Evolutionary conservation across 1,140 invertebrate genomes (phyloP), one percentile per base, ranked within the genome.

Genomic region (Physella acuta): DNA sequence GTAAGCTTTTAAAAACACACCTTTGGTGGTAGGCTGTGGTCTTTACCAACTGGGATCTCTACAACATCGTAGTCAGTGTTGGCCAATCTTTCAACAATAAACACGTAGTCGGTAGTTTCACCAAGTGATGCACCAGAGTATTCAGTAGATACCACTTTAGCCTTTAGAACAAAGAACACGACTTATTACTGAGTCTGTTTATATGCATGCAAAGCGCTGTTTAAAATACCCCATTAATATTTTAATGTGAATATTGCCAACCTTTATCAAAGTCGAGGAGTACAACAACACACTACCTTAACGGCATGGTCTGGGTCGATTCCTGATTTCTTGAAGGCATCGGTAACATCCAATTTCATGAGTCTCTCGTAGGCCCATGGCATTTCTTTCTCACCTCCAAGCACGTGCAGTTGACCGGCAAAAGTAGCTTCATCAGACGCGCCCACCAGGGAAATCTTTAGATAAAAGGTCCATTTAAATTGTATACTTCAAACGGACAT

Each of bases 301-400:
- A 73, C 58, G 26, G 52, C 26, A 8, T 53, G 39, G 39, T 69
- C n/a, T n/a, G 34, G 20, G n/a, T 33, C 37, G 34, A 73, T 24
- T 3, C 53, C 36, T 36, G 70, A 61, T 2, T 59, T 16, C 24
- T 55, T 36, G 55, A 62, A n/a, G 20, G 55, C 49, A 2, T 68
- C 62, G 24, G 73, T 69, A 28, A 74, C 58, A 44, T 74, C 73
- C 31, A 58, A 67, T 31, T 67, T 67, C 55, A 63, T 70, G 5
- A 64, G 53, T 28, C 68, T 61, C 24, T 70, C 71, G 49, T 66
- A 75, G 14, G 58, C 63, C 71, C 71, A 72, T 0, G 73, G 71
- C 73, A 72, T 75, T 58, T 74, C 73, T 3, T 33, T 34, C 31
- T 68, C 61, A 3, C 73, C 73, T 16, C 73, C 73, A 20, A 74